Evolutionary conservation across 2,888 invertebrate genomes (phyloP).

Genomic region (Cephonodes hylas): DNA sequence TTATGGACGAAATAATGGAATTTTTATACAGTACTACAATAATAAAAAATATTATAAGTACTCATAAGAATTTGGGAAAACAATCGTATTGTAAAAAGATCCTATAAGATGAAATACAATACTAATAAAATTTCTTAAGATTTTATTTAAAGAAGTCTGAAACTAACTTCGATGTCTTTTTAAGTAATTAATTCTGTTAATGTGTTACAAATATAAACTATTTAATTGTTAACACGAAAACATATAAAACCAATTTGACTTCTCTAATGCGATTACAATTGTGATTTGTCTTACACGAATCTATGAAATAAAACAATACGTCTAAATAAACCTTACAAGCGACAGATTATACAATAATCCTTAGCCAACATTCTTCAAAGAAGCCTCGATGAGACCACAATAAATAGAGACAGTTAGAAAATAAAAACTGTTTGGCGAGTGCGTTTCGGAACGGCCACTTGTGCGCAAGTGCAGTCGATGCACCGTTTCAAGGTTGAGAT

Average conservation of each 20-base stretch:
- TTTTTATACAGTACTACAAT: neutral
- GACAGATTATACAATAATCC: neutral
- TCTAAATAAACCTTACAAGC: neutral
- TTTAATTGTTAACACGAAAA: no score
- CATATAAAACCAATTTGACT: no score
- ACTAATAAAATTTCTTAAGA: no score
- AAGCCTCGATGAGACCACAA: neutral
- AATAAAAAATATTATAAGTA: neutral
- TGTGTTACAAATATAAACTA: no score
- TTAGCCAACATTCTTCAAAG: neutral
- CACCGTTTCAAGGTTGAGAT: constrained; percentile 66
- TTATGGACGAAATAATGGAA: neutral
- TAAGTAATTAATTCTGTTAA: no score
- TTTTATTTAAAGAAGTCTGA: no score
- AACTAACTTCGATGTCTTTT: no score
- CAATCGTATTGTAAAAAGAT: no score
- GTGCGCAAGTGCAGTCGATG: constrained; percentile 71
- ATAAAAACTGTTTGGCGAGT: constrained; percentile 27
- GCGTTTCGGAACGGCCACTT: constrained; percentile 54
- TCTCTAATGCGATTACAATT: no score
- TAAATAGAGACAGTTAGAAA: constrained; percentile 18
- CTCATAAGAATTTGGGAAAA: neutral
- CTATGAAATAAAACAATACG: neutral
- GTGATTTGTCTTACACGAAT: no score
- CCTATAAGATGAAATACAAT: no score